Percentiles rank a stretch among this genome's conserved stretches.
Evolutionary conservation across 2,113 vertebrate species (phyloP).

Genomic region (Xiphorhynchus elegans): DNA sequence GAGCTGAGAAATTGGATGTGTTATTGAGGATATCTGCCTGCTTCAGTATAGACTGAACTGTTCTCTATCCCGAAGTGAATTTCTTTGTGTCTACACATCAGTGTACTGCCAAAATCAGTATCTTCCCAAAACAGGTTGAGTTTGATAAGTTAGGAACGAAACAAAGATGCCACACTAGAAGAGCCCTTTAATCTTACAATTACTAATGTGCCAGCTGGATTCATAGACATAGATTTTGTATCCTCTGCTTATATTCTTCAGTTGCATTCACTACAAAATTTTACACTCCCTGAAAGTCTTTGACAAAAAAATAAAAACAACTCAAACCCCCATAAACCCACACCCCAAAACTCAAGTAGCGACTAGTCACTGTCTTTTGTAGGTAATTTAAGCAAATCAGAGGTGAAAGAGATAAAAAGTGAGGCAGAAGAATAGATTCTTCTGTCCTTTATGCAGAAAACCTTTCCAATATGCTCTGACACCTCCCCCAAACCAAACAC

Average conservation of each 20-base stretch:
- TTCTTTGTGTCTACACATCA: background rate
- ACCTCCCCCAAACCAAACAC: background rate
- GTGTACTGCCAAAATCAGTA: background rate
- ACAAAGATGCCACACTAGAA: background rate
- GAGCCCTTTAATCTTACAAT: background rate
- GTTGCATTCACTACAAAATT: background rate
- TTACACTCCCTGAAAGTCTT: background rate
- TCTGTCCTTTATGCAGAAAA: background rate
- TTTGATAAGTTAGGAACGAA: background rate
- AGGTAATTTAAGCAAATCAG: background rate
- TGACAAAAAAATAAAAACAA: background rate
- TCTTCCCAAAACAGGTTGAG: background rate
- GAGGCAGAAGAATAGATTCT: background rate
- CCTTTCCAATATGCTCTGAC: fast-evolving
- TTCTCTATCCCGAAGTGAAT: background rate
- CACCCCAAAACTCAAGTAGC: background rate
- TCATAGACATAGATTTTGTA: background rate
- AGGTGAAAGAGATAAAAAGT: background rate
- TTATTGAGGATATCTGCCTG: background rate
- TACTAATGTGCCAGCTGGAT: background rate
- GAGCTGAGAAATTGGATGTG: background rate
- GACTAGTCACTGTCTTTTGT: background rate
- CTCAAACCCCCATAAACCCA: background rate
- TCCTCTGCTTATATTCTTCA: background rate
- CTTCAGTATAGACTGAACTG: background rate